Conservation (phyloP, 2,888 invertebrate genomes). For the Eupithecia dodoneata region DNA sequence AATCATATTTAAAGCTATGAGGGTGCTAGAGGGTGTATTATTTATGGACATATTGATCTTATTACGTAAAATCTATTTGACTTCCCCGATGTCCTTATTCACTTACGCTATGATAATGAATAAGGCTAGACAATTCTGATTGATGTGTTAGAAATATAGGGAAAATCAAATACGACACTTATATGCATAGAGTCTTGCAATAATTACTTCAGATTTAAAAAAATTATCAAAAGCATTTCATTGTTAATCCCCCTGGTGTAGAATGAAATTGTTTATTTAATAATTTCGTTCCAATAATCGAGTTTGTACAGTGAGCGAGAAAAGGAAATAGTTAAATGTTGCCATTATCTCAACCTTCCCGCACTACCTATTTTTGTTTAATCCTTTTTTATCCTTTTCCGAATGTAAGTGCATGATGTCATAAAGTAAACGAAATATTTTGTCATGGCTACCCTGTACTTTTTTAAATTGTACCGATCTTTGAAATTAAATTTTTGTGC, state of each 20-base stretch:
- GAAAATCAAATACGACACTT: background rate
- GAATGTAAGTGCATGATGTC: conserved; percentile 25
- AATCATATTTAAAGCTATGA: background rate
- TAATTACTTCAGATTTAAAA: background rate
- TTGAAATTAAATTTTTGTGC: background rate
- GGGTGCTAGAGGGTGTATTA: background rate
- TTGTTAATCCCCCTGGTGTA: conserved; percentile 59
- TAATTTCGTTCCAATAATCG: conserved; percentile 58
- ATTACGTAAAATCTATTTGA: background rate
- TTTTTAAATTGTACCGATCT: background rate
- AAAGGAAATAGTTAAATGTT: conserved; percentile 70
- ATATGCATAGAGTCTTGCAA: background rate
- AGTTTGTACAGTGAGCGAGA: conserved; percentile 80
- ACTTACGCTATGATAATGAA: background rate
- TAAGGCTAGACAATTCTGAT: background rate
- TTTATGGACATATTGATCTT: background rate
- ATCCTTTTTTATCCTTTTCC: conserved; percentile 49
- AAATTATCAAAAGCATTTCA: conserved; percentile 73
- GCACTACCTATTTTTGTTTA: conserved; percentile 62
- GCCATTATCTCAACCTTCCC: conserved; percentile 66
- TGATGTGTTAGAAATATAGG: background rate
- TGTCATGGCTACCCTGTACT: conserved; percentile 4
- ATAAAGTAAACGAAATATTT: conserved; percentile 26
- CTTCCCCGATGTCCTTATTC: background rate
- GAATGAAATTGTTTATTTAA: conserved; percentile 45